Percentiles rank a stretch among this genome's conserved stretches.
Conservation (phyloP, 2,797 vertebrate species). For the Diceros bicornis region DNA sequence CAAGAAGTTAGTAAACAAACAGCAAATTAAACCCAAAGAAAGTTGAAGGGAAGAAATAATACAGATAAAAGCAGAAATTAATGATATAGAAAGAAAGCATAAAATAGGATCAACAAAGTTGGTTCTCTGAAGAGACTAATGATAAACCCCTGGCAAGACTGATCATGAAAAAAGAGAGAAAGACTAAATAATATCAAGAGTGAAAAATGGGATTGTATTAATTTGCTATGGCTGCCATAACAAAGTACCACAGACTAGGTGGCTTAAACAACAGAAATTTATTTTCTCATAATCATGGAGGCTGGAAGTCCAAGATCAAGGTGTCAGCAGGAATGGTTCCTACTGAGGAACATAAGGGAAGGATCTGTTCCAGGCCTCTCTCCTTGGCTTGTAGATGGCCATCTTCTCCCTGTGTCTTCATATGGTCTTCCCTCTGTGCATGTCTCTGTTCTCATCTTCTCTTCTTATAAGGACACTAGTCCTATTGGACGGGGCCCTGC, state of each 20-base stretch:
- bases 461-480: neutral
- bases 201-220: neutral
- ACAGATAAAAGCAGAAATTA: neutral
- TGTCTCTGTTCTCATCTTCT: neutral
- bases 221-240: neutral
- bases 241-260: neutral
- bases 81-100: neutral
- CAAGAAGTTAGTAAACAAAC: too few species aligned
- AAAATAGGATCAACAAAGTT: neutral
- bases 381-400: neutral
- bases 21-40: too few species aligned
- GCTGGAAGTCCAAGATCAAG: neutral
- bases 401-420: neutral
- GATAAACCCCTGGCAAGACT: neutral
- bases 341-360: too few species aligned
- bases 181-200: too few species aligned
- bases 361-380: neutral
- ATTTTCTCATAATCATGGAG: neutral
- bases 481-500: neutral
- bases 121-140: neutral
- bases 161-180: neutral
- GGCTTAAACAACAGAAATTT: neutral
- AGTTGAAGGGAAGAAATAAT: too few species aligned
- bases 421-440: too few species aligned
- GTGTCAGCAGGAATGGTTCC: neutral